Percentiles rank a stretch among this genome's conserved stretches.
These are phyloP conservation scores for Atrichornis clamosus DNA, from an alignment of 2,113 vertebrate genomes.

Conservation along the genomic window DNA sequence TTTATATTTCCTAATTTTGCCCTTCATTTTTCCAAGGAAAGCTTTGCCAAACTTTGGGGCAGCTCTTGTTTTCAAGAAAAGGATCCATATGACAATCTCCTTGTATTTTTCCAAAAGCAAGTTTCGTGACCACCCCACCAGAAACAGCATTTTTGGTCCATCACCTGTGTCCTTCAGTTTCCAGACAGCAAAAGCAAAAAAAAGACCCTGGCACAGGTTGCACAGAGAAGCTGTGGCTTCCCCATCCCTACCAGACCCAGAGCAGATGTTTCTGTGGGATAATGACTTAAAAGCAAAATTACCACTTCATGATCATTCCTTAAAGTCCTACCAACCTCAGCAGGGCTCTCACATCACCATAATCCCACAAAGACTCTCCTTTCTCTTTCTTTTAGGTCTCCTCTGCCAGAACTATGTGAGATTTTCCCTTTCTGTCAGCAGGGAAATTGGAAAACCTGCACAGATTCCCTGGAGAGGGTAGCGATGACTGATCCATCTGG, in stretches of 20 bases:
- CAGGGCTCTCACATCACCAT: background rate
- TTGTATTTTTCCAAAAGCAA: background rate
- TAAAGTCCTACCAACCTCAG: background rate
- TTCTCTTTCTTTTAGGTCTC: background rate
- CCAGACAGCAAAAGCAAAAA: background rate
- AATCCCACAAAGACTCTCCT: background rate
- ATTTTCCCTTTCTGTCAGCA: background rate
- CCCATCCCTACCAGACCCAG: background rate
- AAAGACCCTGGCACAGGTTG: background rate
- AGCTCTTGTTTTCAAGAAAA: background rate
- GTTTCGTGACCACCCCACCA: rapidly evolving
- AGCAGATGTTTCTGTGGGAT: background rate
- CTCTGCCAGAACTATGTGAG: background rate
- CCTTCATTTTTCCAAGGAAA: background rate
- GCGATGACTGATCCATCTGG: background rate
- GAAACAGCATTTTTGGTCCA: background rate
- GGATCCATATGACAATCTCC: background rate
- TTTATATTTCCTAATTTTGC: background rate
- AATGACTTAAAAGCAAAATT: background rate
- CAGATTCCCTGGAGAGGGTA: background rate
- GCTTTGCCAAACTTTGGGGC: background rate
- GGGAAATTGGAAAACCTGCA: background rate
- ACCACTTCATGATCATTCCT: background rate
- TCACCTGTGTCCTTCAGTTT: background rate
- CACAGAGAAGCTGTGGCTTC: background rate